These are phyloP conservation scores for Metallyticus violacea DNA, from an alignment of 2,888 invertebrate species.

Conservation along the genomic window DNA sequence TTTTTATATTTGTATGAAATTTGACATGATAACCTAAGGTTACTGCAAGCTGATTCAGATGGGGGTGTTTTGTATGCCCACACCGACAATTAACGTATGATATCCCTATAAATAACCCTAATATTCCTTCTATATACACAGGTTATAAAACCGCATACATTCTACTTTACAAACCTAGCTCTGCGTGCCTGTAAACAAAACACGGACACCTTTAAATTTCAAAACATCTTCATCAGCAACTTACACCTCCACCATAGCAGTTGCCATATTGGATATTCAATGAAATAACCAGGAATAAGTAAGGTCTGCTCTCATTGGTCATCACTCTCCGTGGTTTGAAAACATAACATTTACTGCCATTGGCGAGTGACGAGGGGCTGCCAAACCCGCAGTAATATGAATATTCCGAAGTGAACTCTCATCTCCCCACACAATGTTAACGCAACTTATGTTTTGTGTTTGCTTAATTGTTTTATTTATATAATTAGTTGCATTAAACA, in stretches of 20 bases:
- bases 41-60: background rate
- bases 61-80: background rate
- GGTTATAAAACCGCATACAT: background rate
- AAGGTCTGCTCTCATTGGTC: background rate
- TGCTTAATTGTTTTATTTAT: background rate
- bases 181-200: conserved; percentile 18
- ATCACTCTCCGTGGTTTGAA: background rate
- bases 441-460: background rate
- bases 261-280: conserved; percentile 28
- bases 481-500: background rate
- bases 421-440: background rate
- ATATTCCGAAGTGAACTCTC: background rate
- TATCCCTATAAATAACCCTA: background rate
- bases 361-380: background rate
- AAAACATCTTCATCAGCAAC: conserved; percentile 24
- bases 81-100: background rate
- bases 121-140: background rate
- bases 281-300: background rate
- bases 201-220: conserved; percentile 23
- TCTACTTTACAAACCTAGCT: conserved; percentile 25
- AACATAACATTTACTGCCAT: background rate
- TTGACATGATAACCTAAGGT: background rate
- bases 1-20: background rate
- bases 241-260: conserved; percentile 23
- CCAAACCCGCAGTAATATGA: background rate